A percentile compares a stretch with the other conserved stretches of the same genome.
phyloP scores from a whole-genome alignment of 2,888 invertebrate species.

The Netelia virgata region DNA sequence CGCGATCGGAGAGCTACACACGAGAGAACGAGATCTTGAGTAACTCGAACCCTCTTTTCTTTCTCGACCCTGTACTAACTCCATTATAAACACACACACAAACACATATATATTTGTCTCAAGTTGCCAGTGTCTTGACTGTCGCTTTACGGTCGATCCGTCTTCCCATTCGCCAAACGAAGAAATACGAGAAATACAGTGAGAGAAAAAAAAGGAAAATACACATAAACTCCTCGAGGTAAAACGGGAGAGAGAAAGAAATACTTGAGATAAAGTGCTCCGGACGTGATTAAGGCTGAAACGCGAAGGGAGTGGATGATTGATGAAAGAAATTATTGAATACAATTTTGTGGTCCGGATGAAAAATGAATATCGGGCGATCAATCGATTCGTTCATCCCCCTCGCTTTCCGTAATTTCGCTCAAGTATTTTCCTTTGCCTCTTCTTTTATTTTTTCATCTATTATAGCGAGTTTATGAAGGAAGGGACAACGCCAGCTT shows the following conservation, averaged over 20 bases:
- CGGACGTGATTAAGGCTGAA: constrained; percentile 14
- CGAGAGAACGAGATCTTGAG: not conserved
- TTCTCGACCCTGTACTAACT: not conserved
- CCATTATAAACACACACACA: not conserved
- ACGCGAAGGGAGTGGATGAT: constrained; percentile 43
- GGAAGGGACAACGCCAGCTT: not conserved
- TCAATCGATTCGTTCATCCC: constrained; percentile 31
- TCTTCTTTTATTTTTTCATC: not conserved
- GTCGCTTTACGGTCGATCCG: not conserved
- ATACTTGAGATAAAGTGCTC: constrained; percentile 38
- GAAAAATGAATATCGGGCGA: constrained; percentile 30
- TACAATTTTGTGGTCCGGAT: constrained; percentile 26
- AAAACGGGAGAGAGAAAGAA: constrained; percentile 28
- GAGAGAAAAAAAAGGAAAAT: not conserved
- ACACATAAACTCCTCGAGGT: not conserved
- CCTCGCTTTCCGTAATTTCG: not conserved
- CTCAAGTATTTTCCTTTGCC: not conserved
- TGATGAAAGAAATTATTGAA: constrained; percentile 57
- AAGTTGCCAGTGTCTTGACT: not conserved
- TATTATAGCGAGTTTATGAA: not conserved
- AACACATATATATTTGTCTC: not conserved
- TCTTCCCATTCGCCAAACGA: constrained; percentile 18
- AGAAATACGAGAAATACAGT: constrained; percentile 28
- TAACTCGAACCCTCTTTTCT: not conserved
- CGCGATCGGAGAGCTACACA: constrained; percentile 37